Evolutionary conservation across 2,797 vertebrate genomes (phyloP).

Genomic region (Acanthis flammea): DNA sequence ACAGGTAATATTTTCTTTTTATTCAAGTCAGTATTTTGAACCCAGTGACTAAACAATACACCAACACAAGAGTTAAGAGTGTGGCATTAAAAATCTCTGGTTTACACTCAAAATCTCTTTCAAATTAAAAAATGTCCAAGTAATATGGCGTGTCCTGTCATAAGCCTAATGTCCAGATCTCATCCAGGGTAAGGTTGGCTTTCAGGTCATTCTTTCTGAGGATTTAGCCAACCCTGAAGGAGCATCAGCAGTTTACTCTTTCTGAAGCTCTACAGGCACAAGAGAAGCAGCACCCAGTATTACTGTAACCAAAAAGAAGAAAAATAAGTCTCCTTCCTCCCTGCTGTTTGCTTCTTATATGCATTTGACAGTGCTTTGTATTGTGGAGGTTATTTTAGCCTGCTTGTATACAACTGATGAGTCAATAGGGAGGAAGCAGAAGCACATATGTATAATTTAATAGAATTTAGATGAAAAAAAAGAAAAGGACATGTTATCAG

Average conservation of each 20-base stretch:
- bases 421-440: slow-evolving; percentile 31
- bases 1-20: neutral
- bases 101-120: neutral
- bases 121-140: neutral
- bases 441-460: neutral
- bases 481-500: neutral
- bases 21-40: neutral
- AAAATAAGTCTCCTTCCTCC: neutral
- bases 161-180: neutral
- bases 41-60: neutral
- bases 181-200: neutral
- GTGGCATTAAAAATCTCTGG: neutral
- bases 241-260: neutral
- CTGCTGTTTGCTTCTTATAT: neutral
- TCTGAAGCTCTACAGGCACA: neutral
- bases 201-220: neutral
- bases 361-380: slow-evolving; percentile 11
- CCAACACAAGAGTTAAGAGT: neutral
- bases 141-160: neutral
- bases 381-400: neutral
- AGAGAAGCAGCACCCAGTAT: neutral
- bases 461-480: neutral
- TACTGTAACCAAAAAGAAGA: neutral
- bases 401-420: slow-evolving; percentile 11
- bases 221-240: neutral